Base-by-base conservation (phyloP, 2,113 vertebrate species). In the Melospiza melodia region DNA sequence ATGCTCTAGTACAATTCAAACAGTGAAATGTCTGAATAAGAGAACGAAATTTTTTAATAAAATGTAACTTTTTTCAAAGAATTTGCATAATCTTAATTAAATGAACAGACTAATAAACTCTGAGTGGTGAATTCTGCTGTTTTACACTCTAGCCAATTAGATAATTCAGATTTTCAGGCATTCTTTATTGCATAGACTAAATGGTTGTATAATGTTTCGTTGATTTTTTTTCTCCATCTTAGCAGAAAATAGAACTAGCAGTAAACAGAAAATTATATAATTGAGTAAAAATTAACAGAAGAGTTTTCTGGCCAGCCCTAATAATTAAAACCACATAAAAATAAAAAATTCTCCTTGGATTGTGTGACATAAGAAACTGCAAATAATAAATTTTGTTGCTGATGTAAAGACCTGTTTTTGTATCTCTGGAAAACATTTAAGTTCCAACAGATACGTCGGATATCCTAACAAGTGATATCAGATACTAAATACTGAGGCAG, bases 11-110 rank as follows among this genome's bases (percentile, higher is more conserved):
- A 82, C n/a, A 80, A 94, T 94, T 94, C 80, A 73, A 90, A 59
- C 11, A 79, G 44, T 76, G 33, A 41, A 72, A 84, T 78, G 25
- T 66, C 54, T 94, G 61, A 96, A 62, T 76, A 63, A 49, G 21
- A 66, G 21, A 93, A 94, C 52, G 27, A 8, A 62, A 48, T 94
- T 93, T 96, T 95, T 48, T 10, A 88, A 73, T 76, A 65, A 94
- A 94, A 79, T 89, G 20, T 18, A 94, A 67, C 20, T 79, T 97
- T 96, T 91, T 90, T 58, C 8, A 66, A 84, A 89, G 7, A 94
- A 86, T 87, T 90, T 95, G 11, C 78, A 92, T 84, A 90, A 93
- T 69, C 55, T 85, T 95, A 96, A 88, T 94, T 90, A 91, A 94
- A 92, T 52, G 48, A 94, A 83, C 37, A 89, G 37, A 28, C 43